Evolutionary conservation across 2,113 vertebrate species (phyloP).

Genomic region (Gobio gobio): DNA sequence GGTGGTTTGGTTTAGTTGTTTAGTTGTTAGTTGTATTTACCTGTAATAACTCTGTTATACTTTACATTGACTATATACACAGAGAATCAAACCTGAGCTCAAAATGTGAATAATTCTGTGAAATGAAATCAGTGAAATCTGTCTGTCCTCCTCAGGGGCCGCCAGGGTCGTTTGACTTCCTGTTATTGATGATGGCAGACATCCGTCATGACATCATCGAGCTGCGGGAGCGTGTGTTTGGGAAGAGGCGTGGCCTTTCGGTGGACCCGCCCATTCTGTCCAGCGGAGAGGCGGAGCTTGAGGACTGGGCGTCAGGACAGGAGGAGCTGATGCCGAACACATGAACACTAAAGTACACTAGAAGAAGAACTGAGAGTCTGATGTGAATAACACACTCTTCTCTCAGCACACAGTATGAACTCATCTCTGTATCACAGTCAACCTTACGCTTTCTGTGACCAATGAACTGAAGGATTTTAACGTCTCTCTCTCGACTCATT

Average conservation of each 20-base stretch:
- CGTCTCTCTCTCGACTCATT: neutral
- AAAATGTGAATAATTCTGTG: too few relatives aligned
- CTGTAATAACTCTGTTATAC: too few relatives aligned
- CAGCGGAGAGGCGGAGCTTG: conserved; percentile 67
- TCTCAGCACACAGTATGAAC: neutral
- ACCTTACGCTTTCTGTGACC: neutral
- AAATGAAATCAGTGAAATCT: too few relatives aligned
- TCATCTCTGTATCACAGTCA: neutral
- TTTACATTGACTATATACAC: too few relatives aligned
- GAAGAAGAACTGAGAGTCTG: neutral
- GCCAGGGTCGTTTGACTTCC: conserved; percentile 95
- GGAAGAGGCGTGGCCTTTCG: conserved; percentile 71
- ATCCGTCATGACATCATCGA: conserved; percentile 94
- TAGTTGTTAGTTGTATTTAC: too few relatives aligned
- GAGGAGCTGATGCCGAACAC: conserved; percentile 67
- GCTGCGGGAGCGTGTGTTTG: conserved; percentile 89
- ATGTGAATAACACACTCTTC: neutral
- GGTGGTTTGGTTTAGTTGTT: too few relatives aligned
- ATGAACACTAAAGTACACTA: too few relatives aligned
- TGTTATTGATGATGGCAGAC: conserved; percentile 95
- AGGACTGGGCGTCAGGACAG: conserved; percentile 77
- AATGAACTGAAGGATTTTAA: neutral
- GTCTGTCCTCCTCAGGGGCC: conserved; percentile 79
- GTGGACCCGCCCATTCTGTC: conserved; percentile 70
- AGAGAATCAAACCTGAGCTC: neutral